These are phyloP conservation scores for Trachelus stipa DNA, from an alignment of 2,888 invertebrate genomes.

Conservation along the genomic window DNA sequence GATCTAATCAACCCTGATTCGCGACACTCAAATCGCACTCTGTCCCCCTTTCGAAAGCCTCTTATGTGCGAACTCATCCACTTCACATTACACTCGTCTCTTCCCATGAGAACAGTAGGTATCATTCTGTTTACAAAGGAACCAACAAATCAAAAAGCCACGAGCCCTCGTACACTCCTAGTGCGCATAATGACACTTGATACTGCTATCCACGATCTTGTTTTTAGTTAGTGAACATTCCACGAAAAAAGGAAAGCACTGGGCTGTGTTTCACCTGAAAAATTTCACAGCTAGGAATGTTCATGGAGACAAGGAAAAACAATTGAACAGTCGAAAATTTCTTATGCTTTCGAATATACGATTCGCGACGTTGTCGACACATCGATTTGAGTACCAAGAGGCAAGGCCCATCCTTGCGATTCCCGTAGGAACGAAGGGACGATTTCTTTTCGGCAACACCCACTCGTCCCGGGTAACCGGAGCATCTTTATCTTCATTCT, in stretches of 20 bases:
- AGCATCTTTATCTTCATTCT: constrained; percentile 39
- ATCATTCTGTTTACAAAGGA: neutral
- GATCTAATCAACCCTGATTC: neutral
- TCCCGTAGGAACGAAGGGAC: constrained; percentile 7
- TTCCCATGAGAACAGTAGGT: neutral
- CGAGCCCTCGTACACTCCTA: neutral
- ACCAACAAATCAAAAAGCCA: neutral
- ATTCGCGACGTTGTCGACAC: neutral
- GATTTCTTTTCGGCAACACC: constrained; percentile 44
- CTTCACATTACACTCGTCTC: constrained; percentile 5
- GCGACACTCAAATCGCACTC: constrained; percentile 17
- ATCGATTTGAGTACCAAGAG: neutral
- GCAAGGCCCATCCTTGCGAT: constrained; percentile 1
- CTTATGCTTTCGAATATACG: neutral
- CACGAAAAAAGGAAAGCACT: neutral
- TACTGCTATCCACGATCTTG: neutral
- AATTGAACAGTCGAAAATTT: neutral
- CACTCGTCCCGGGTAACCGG: constrained; percentile 50
- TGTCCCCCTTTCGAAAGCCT: constrained; percentile 15
- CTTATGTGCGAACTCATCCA: constrained; percentile 42
- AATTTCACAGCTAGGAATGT: neutral
- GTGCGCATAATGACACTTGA: neutral
- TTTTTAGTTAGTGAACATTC: neutral
- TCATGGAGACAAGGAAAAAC: neutral
- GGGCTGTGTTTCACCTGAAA: neutral